Conservation (phyloP, 1,140 invertebrate genomes). For the Phymastichus coffea region DNA sequence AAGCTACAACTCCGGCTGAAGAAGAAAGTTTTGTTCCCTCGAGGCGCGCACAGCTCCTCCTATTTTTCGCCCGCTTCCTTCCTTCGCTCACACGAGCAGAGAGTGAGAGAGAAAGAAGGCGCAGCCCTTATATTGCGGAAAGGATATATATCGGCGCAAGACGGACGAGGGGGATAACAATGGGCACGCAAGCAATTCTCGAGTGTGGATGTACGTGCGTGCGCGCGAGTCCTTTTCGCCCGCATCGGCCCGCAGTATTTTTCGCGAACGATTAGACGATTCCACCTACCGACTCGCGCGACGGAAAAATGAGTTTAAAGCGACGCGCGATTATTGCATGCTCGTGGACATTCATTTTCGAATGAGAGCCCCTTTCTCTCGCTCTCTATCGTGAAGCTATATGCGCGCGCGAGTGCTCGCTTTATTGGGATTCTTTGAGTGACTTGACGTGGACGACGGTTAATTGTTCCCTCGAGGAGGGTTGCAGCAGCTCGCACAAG, state of each 20-base stretch:
- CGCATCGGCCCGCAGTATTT: conserved; percentile 14
- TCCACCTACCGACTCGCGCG: too few relatives aligned
- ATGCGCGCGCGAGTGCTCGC: neutral
- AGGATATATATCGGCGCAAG: neutral
- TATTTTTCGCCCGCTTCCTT: neutral
- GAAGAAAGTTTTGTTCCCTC: too few relatives aligned
- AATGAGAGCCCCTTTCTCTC: neutral
- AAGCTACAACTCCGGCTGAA: neutral
- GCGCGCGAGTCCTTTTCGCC: conserved; percentile 6
- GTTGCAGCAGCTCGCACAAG: too few relatives aligned
- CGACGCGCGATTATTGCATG: conserved; percentile 21
- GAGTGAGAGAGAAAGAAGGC: neutral
- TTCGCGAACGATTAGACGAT: too few relatives aligned
- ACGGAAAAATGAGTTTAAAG: conserved; percentile 28
- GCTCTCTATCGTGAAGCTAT: conserved; percentile 2
- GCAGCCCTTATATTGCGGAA: conserved; percentile 5
- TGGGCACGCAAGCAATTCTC: conserved; percentile 38
- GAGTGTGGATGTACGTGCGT: conserved; percentile 41
- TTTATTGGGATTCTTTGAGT: conserved; percentile 31
- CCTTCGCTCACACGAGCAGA: neutral
- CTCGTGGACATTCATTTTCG: conserved; percentile 22
- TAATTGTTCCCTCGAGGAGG: conserved; percentile 30
- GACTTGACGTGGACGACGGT: conserved; percentile 30
- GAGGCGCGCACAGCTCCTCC: too few relatives aligned
- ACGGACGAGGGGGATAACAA: conserved; percentile 30